Evolutionary conservation across 2,888 invertebrate species (phyloP).

Genomic region (Eilema depressum): DNA sequence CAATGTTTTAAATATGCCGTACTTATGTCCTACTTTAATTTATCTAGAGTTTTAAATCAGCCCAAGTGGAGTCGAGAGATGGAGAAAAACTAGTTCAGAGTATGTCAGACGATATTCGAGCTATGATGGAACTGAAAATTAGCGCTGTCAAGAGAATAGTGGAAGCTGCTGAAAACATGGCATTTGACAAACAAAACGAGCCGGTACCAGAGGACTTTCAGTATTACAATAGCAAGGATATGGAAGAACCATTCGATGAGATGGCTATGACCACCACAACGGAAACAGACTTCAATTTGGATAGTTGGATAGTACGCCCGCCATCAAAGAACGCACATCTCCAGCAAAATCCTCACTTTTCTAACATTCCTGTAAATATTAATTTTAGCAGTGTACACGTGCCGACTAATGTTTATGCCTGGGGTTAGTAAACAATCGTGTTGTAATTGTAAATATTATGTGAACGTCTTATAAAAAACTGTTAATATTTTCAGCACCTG

Average conservation of each 20-base stretch:
- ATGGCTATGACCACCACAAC: slow-evolving; percentile 80
- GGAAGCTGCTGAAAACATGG: slow-evolving; percentile 95
- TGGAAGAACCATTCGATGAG: slow-evolving; percentile 87
- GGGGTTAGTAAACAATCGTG: slow-evolving; percentile 86
- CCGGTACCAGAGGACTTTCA: slow-evolving; percentile 88
- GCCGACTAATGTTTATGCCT: slow-evolving; percentile 97
- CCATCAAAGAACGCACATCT: slow-evolving; percentile 89
- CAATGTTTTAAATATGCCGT: not conserved
- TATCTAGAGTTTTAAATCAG: slow-evolving; percentile 92
- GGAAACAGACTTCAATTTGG: slow-evolving; percentile 84
- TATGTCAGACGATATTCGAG: slow-evolving; percentile 94
- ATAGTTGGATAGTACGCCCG: slow-evolving; percentile 84
- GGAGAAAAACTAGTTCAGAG: slow-evolving; percentile 93
- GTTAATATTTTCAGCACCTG: slow-evolving; percentile 87
- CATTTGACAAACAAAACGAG: slow-evolving; percentile 86
- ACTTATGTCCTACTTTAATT: slow-evolving; percentile 41
- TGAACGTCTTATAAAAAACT: slow-evolving; percentile 21
- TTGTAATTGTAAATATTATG: slow-evolving; percentile 29
- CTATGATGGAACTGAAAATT: slow-evolving; percentile 95
- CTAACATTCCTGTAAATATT: slow-evolving; percentile 91
- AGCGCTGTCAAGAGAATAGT: slow-evolving; percentile 95
- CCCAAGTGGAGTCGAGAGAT: slow-evolving; percentile 91
- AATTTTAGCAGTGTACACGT: slow-evolving; percentile 96
- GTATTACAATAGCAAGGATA: slow-evolving; percentile 91
- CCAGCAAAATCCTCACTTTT: slow-evolving; percentile 91